Conservation (phyloP, 2,113 vertebrate species). For the Dicaeum eximium region DNA sequence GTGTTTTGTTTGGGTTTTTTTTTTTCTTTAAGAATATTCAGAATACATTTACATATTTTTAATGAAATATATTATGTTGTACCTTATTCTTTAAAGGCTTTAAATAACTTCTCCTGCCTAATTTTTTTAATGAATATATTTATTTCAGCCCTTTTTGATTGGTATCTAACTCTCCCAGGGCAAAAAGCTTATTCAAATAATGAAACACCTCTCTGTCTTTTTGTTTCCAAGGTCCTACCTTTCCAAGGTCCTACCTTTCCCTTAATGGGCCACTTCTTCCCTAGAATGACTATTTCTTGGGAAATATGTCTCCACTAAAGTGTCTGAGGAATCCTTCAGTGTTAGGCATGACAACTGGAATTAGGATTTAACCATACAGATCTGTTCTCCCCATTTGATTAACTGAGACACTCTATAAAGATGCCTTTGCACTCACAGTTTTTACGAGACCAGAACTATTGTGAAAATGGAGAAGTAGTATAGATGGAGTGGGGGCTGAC, state of each 20-base stretch:
- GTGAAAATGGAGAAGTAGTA: neutral
- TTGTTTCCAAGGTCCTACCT: neutral
- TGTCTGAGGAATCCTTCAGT: neutral
- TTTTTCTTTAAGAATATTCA: neutral
- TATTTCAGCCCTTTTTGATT: neutral
- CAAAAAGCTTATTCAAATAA: neutral
- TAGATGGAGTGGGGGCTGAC: neutral
- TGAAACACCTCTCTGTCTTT: neutral
- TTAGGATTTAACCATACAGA: neutral
- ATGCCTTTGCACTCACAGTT: neutral
- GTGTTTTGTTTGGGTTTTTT: neutral
- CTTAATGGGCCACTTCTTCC: neutral
- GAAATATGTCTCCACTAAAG: neutral
- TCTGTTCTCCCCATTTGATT: neutral
- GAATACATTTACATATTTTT: neutral
- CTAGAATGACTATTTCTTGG: neutral
- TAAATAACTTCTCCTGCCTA: neutral
- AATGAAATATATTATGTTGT: neutral
- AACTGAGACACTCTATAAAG: neutral
- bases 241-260: neutral
- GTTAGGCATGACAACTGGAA: neutral
- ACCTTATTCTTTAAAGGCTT: neutral
- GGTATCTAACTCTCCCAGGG: neutral
- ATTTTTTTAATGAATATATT: neutral
- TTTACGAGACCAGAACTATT: neutral